Conservation (phyloP, 2,113 vertebrate species). For the Sylvilagus bachmani region DNA sequence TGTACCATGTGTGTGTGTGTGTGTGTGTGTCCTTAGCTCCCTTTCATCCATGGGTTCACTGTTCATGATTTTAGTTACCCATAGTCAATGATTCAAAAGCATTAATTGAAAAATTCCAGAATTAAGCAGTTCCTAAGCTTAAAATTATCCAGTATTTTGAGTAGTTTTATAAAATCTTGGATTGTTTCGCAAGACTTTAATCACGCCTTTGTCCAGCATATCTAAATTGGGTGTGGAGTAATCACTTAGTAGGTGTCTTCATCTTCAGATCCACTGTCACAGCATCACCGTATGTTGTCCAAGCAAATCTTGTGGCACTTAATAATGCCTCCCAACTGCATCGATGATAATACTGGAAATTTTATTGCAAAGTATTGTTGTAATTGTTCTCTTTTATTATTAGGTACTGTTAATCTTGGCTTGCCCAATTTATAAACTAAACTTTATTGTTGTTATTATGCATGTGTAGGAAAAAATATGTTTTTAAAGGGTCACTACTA, state of each 20-base stretch:
- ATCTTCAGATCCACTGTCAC: background rate
- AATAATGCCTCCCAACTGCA: background rate
- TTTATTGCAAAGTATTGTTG: background rate
- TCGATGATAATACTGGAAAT: background rate
- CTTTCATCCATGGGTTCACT: background rate
- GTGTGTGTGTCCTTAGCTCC: too few relatives aligned
- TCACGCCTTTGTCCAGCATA: background rate
- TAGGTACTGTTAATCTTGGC: too few relatives aligned
- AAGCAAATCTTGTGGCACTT: background rate
- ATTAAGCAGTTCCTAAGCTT: background rate
- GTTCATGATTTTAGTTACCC: background rate
- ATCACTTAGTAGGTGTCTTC: background rate
- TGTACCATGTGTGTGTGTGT: too few relatives aligned
- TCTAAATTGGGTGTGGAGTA: background rate
- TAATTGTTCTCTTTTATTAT: background rate
- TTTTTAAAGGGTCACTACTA: background rate
- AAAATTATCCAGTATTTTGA: background rate
- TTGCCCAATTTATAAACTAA: background rate
- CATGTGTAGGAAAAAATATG: too few relatives aligned
- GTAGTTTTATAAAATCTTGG: background rate
- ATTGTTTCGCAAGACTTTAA: background rate
- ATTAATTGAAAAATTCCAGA: background rate
- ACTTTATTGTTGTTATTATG: background rate
- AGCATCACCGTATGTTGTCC: background rate
- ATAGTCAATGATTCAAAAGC: background rate